A percentile compares a stretch with the other conserved stretches of the same genome.
These are phyloP conservation scores for Bombylius major DNA, from an alignment of 2,888 invertebrate species.

Conservation along the genomic window DNA sequence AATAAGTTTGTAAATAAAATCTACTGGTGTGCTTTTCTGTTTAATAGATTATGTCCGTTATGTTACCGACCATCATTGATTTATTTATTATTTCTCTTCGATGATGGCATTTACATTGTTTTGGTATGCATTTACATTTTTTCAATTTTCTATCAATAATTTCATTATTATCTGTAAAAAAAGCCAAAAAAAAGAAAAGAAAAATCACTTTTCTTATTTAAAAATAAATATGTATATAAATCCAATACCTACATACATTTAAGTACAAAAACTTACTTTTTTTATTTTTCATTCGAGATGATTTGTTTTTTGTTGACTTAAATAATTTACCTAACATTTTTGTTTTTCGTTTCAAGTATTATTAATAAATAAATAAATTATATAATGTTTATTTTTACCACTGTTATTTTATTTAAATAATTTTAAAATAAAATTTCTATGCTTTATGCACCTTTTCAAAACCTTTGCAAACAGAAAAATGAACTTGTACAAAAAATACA, in stretches of 20 bases:
- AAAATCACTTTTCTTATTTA: background rate
- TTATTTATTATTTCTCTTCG: background rate
- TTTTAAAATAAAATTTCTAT: no score
- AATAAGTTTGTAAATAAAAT: no score
- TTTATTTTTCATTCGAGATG: background rate
- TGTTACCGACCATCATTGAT: background rate
- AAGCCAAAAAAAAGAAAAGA: background rate
- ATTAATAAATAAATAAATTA: no score
- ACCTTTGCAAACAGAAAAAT: no score
- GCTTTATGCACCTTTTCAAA: no score
- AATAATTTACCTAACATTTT: background rate
- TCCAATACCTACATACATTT: background rate
- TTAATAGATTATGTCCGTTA: no score
- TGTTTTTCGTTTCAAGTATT: no score
- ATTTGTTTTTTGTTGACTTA: background rate
- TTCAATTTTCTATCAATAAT: slow-evolving; percentile 14
- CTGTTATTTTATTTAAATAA: no score
- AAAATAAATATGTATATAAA: background rate
- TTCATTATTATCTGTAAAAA: slow-evolving; percentile 1
- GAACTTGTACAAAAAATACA: no score
- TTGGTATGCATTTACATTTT: slow-evolving; percentile 25
- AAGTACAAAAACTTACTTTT: background rate
- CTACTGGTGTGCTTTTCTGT: no score
- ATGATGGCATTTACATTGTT: slow-evolving; percentile 23
- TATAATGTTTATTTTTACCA: no score